Evolutionary conservation across 2,888 invertebrate genomes (phyloP).

Genomic region (Pseudococcus jackbeardsleyi): DNA sequence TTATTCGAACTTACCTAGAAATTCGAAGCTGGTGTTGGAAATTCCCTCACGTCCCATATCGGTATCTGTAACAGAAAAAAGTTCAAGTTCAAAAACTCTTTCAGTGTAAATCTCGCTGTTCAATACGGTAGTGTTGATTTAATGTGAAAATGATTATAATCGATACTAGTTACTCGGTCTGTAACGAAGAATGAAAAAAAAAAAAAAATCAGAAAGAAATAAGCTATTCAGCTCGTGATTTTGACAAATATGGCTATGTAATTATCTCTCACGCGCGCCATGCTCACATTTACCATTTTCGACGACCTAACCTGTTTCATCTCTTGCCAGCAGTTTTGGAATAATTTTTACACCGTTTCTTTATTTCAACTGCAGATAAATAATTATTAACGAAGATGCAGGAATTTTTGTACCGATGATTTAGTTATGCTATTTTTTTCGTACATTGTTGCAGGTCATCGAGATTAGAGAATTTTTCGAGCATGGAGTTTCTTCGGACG

Average conservation of each 20-base stretch:
- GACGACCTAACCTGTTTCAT: slow-evolving; percentile 23
- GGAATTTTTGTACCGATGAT: neutral
- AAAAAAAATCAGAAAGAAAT: neutral
- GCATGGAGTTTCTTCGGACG: neutral
- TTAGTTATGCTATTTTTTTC: slow-evolving; percentile 30
- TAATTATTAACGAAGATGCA: neutral
- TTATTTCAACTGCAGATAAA: neutral
- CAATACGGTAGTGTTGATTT: slow-evolving; percentile 36
- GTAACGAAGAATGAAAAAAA: neutral
- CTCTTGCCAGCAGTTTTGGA: slow-evolving; percentile 5
- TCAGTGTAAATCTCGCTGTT: slow-evolving; percentile 1
- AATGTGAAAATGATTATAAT: slow-evolving; percentile 39
- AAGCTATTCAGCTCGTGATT: slow-evolving; percentile 20
- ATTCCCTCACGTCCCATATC: no score
- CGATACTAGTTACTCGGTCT: slow-evolving; percentile 27
- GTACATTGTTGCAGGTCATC: slow-evolving; percentile 26
- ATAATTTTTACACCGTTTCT: neutral
- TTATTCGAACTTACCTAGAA: neutral
- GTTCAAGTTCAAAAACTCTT: neutral
- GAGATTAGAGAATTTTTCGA: slow-evolving; percentile 12
- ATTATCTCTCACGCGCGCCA: neutral
- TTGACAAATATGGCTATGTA: slow-evolving; percentile 51
- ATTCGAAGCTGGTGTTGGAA: no score
- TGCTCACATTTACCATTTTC: slow-evolving; percentile 24
- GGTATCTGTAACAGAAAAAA: no score